Conservation (phyloP, 2,888 invertebrate species). For the Drosophila flavopinicola region DNA sequence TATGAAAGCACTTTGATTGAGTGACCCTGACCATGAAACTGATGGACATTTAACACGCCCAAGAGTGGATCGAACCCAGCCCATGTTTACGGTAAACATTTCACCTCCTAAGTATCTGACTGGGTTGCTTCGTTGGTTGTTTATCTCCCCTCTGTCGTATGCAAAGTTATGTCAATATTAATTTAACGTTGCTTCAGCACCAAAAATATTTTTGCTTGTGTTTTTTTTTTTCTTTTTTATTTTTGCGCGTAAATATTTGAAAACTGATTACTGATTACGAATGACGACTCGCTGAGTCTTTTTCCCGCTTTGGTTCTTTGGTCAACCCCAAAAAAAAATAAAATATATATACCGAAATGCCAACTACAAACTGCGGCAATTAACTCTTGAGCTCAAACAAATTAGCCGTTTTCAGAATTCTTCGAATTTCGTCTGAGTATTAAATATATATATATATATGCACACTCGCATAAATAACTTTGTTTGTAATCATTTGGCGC, state of each 20-base stretch:
- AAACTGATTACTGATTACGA: constrained; percentile 55
- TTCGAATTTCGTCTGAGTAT: constrained; percentile 35
- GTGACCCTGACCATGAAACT: constrained; percentile 57
- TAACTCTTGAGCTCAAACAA: constrained; percentile 43
- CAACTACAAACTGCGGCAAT: constrained; percentile 40
- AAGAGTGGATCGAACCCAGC: constrained; percentile 33
- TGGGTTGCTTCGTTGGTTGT: constrained; percentile 9
- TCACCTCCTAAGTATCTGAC: constrained; percentile 33
- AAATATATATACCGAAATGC: neutral
- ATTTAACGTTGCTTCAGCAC: constrained; percentile 47
- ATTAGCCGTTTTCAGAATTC: constrained; percentile 49
- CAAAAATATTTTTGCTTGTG: constrained; percentile 31
- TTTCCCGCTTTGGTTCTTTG: constrained; percentile 9
- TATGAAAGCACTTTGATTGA: constrained; percentile 59
- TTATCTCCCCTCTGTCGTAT: constrained; percentile 22
- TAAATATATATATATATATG: constrained; percentile 19
- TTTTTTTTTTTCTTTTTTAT: constrained; percentile 11
- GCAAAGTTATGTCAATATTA: constrained; percentile 48
- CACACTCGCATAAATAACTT: neutral
- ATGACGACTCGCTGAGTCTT: constrained; percentile 11
- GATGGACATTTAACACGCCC: constrained; percentile 29
- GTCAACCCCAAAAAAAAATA: constrained; percentile 9
- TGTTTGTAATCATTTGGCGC: neutral
- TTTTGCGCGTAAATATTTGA: constrained; percentile 36
- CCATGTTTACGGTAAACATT: constrained; percentile 52